Base-by-base conservation (phyloP, 2,113 vertebrate genomes). In the Harpagus bidentatus region DNA sequence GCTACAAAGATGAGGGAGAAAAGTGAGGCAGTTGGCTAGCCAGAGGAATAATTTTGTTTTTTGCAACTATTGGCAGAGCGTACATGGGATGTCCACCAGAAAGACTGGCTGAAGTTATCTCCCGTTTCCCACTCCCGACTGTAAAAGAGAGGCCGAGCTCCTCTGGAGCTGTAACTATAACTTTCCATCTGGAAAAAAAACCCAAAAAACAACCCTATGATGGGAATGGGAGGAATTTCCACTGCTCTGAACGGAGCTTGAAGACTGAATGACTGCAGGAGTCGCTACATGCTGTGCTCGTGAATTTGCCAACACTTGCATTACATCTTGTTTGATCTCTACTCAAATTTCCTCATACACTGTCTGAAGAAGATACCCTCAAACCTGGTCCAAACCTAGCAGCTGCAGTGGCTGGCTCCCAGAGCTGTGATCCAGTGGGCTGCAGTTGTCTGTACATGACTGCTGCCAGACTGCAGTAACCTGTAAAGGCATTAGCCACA, bases 401-500 rank as follows among this genome's bases (percentile, higher is more conserved):
- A 95, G 86, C 90, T 95, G 91, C 77, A 87, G 81, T 72, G 81
- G 56, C 86, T 96, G 81, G 40, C 32, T 95, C 78, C 67, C 87
- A 72, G 16, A 13, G 21, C 52, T 90, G 56, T 3, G 2, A 77
- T 90, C 63, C 70, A 61, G 29, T 28, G 31, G 65, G 63, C 70
- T 95, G 52, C 70, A 63, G 56, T 77, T 89, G 40, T 59, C 82
- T 82, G 67, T 52, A 79, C 22, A 40, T 4, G 52, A 36, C 71
- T 91, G 80, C 55, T 94, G 69, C 71, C 83, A 96, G 72, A 86
- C 50, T 87, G 42, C 86, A 82, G 61, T 87, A 94, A 81, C 70
- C 93, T 79, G 43, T 87, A 76, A 82, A 94, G 12, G 21, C 47
- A 67, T 63, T 48, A 93, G 38, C 31, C 73, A 59, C 65, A 84